These are phyloP conservation scores for Gambusia affinis DNA, from an alignment of 2,113 vertebrate genomes.

Conservation along the genomic window DNA sequence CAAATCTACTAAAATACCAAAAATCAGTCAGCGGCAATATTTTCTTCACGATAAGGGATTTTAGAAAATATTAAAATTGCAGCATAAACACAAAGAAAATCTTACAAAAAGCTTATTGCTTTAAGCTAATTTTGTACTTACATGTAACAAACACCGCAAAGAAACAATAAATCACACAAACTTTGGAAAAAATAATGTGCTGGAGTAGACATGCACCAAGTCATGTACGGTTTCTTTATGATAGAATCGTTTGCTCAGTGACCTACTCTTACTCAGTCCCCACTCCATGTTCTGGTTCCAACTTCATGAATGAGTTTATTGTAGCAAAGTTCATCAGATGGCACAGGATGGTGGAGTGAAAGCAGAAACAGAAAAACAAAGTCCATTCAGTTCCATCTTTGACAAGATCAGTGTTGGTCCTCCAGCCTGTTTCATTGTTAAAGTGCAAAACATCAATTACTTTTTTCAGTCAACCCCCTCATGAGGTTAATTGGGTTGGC, in stretches of 20 bases:
- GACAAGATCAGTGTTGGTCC: background rate
- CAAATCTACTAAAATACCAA: background rate
- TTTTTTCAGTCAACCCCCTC: background rate
- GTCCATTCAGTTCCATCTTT: background rate
- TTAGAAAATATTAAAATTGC: background rate
- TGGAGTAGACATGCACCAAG: background rate
- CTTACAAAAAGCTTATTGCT: background rate
- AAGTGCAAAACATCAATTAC: background rate
- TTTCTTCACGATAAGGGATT: background rate
- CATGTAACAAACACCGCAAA: background rate
- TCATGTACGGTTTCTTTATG: background rate
- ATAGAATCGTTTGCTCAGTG: background rate
- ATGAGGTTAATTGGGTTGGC: background rate
- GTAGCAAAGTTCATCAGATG: background rate
- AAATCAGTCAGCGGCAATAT: background rate
- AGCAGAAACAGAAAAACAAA: background rate
- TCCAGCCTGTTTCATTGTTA: background rate
- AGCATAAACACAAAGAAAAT: too few species aligned
- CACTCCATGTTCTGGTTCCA: slow-evolving; percentile 4
- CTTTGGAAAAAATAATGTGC: background rate
- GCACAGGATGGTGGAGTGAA: background rate
- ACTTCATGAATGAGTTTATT: background rate
- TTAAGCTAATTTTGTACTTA: background rate
- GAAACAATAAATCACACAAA: too few species aligned
- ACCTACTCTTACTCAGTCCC: slow-evolving; percentile 9